These are phyloP conservation scores for Carduelis carduelis DNA, from an alignment of 2,797 vertebrate species.

Conservation along the genomic window DNA sequence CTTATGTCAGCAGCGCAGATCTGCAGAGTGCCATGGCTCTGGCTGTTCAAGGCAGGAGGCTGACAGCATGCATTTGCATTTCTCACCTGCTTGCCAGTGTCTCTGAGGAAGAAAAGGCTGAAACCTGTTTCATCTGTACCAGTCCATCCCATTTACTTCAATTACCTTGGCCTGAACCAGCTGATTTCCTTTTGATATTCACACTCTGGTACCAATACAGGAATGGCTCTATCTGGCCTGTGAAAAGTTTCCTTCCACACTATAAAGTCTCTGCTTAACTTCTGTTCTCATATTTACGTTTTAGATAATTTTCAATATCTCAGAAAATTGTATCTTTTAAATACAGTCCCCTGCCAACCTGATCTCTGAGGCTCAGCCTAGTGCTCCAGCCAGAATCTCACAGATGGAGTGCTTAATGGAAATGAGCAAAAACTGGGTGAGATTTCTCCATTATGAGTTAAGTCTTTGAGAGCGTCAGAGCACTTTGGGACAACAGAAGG, in stretches of 20 bases:
- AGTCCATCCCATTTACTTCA: neutral
- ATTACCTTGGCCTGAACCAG: neutral
- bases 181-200: neutral
- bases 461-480: neutral
- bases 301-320: neutral
- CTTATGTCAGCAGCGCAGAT: neutral
- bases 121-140: neutral
- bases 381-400: conserved; percentile 5
- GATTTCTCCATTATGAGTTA: neutral
- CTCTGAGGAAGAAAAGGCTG: neutral
- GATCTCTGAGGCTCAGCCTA: neutral
- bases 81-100: neutral
- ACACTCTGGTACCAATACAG: neutral
- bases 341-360: neutral
- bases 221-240: neutral
- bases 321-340: neutral
- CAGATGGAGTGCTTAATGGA: neutral
- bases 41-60: neutral
- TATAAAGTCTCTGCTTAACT: conserved; percentile 14
- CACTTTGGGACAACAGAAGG: neutral
- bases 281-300: neutral
- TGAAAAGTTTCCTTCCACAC: conserved; percentile 8
- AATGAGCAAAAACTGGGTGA: neutral
- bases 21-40: neutral
- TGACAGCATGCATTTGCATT: neutral